A percentile compares a stretch with the other conserved stretches of the same genome.
phyloP scores from a whole-genome alignment of 2,888 invertebrate genomes.

The Stegophylla sp. region DNA sequence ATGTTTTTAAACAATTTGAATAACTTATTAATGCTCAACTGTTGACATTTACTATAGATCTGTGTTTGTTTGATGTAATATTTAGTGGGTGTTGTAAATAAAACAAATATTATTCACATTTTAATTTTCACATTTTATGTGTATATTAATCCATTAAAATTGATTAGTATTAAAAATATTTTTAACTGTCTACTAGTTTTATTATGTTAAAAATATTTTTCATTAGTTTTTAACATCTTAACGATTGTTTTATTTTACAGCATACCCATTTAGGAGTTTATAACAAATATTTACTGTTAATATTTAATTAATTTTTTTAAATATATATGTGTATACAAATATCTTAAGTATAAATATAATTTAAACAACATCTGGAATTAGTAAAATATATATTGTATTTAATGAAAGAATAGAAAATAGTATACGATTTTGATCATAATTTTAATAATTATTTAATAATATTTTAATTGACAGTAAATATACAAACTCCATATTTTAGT shows the following conservation, averaged over 20 bases:
- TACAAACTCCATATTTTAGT: background rate
- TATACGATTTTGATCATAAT: constrained; percentile 18
- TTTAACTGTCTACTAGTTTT: constrained; percentile 9
- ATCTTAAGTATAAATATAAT: constrained; percentile 10
- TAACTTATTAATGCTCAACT: constrained; percentile 53
- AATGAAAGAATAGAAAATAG: constrained; percentile 9
- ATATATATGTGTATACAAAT: constrained; percentile 25
- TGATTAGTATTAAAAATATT: constrained; percentile 19
- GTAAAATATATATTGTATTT: constrained; percentile 14
- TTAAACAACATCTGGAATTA: background rate
- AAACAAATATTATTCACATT: constrained; percentile 5
- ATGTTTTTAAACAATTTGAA: constrained; percentile 36
- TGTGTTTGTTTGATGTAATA: constrained; percentile 47
- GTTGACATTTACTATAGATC: constrained; percentile 47
- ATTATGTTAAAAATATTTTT: background rate
- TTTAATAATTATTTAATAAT: background rate
- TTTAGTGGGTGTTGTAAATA: constrained; percentile 40
- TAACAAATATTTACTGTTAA: background rate
- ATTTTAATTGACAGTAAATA: constrained; percentile 3
- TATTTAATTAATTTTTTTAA: background rate
- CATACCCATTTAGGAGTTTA: constrained; percentile 21
- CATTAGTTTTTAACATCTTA: constrained; percentile 1
- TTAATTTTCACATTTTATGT: background rate
- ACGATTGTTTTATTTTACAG: constrained; percentile 21
- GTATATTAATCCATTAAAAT: background rate